A percentile compares a stretch with the other conserved stretches of the same genome.
Evolutionary conservation across 2,113 vertebrate species (phyloP).

Genomic region (Phaethornis superciliosus): DNA sequence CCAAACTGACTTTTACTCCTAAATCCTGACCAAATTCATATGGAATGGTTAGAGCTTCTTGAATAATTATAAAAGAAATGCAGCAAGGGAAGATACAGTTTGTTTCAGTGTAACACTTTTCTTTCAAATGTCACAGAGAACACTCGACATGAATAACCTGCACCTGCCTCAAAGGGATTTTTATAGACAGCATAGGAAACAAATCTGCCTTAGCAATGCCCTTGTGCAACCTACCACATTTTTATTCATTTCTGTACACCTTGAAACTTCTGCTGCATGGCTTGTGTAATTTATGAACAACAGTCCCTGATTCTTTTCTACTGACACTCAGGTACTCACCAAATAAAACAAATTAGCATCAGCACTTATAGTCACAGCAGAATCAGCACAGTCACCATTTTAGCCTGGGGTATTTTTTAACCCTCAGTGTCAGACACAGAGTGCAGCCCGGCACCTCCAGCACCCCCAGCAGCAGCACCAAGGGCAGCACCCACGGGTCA

Average conservation of each 20-base stretch:
- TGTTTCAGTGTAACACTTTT: neutral
- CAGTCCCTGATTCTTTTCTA: neutral
- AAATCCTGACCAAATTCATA: neutral
- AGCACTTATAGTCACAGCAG: neutral
- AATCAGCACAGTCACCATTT: neutral
- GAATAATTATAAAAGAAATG: neutral
- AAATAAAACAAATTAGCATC: neutral
- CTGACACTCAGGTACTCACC: neutral
- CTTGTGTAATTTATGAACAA: neutral
- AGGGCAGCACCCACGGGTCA: accelerated
- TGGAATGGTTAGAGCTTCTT: neutral
- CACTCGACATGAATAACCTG: neutral
- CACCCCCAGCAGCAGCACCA: no score
- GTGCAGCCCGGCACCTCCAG: no score
- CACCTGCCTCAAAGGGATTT: neutral
- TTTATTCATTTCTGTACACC: neutral
- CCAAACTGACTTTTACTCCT: neutral
- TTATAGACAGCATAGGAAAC: neutral
- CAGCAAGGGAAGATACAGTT: neutral
- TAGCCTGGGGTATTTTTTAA: neutral
- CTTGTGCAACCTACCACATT: neutral
- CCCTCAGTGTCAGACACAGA: no score
- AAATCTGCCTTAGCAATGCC: neutral
- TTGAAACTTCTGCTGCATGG: neutral
- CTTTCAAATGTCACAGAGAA: neutral